A percentile compares a stretch with the other conserved stretches of the same genome.
These are phyloP conservation scores for Lepilemur septentrionalis DNA, from an alignment of 2,797 vertebrate species.

Conservation along the genomic window DNA sequence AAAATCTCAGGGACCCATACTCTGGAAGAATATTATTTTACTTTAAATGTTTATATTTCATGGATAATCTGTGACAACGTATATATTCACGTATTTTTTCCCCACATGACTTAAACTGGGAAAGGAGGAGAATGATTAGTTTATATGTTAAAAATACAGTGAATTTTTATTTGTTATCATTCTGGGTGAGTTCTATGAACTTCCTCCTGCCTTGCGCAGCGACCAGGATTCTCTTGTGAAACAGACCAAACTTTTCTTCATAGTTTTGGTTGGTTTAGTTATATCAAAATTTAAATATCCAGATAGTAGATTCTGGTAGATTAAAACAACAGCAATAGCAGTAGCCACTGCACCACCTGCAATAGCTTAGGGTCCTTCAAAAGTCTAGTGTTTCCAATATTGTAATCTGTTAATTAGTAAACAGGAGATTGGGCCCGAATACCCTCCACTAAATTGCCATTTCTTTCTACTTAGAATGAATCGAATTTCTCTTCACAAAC, in stretches of 20 bases:
- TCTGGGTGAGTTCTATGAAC: neutral
- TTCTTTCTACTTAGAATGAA: neutral
- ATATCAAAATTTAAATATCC: constrained; percentile 9
- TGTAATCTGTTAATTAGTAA: neutral
- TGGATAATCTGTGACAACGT: neutral
- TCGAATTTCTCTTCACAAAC: constrained; percentile 35
- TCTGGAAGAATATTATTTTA: neutral
- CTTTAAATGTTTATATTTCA: neutral
- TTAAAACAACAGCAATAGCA: constrained; percentile 6
- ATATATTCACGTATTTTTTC: neutral
- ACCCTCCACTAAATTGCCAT: neutral
- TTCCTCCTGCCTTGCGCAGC: neutral
- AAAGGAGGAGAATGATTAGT: neutral
- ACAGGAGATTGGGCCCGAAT: neutral
- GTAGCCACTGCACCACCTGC: neutral
- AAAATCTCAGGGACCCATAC: neutral
- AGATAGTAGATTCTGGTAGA: constrained; percentile 50
- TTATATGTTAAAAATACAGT: constrained; percentile 8
- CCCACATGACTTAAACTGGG: neutral
- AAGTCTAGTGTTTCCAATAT: neutral
- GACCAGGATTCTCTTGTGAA: neutral
- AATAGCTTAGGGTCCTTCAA: neutral
- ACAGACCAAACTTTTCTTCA: neutral
- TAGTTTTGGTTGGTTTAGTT: constrained; percentile 28
- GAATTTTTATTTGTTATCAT: neutral